phyloP scores from a whole-genome alignment of 2,113 vertebrate genomes.

The Cavia porcellus region DNA sequence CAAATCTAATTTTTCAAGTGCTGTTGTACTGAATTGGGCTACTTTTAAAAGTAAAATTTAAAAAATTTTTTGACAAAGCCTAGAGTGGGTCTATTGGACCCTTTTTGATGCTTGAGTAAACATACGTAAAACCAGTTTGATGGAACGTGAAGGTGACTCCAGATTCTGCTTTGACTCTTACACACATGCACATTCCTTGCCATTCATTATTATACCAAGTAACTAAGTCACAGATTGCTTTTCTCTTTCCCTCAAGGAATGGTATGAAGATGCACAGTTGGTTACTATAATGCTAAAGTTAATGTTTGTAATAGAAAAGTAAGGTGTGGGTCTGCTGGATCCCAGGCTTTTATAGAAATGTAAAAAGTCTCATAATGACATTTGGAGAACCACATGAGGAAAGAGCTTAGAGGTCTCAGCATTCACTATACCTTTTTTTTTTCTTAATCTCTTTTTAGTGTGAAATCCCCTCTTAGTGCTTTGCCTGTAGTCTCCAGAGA shows the following conservation, averaged over 20 bases:
- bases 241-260: not conserved
- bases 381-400: not conserved
- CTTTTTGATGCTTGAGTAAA: not conserved
- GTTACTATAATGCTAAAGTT: not conserved
- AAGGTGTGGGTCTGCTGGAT: not conserved
- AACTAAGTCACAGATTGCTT: not conserved
- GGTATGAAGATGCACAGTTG: not conserved
- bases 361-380: not conserved
- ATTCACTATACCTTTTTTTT: not conserved
- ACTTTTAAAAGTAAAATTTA: not conserved
- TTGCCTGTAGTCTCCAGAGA: not conserved
- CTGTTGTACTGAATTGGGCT: too few species aligned
- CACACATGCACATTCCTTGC: not conserved
- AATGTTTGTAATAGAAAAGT: not conserved
- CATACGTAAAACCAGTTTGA: not conserved
- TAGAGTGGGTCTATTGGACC: not conserved
- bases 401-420: not conserved
- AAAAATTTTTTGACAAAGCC: not conserved
- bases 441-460: not conserved
- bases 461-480: not conserved
- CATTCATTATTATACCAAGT: not conserved
- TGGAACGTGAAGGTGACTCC: not conserved
- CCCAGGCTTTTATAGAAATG: not conserved
- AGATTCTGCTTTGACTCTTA: not conserved
- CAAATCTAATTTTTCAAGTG: not conserved